These are phyloP conservation scores for Drosophila greeni DNA, from an alignment of 2,888 invertebrate genomes.

Conservation along the genomic window DNA sequence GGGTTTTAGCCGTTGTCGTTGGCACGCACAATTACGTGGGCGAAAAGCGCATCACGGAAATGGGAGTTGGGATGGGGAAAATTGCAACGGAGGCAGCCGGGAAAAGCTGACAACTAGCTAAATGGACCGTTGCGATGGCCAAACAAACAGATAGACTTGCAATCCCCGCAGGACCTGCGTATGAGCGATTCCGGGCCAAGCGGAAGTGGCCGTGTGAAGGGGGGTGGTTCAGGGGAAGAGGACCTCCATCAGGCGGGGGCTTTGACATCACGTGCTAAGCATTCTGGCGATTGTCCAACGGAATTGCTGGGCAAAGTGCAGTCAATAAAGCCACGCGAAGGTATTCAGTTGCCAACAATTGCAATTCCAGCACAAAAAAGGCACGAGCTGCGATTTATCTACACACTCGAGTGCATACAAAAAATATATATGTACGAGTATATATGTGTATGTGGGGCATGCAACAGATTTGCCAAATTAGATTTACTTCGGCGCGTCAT, in stretches of 20 bases:
- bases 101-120: conserved; percentile 27
- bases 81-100: conserved; percentile 20
- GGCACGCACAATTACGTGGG: conserved; percentile 60
- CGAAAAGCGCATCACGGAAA: conserved; percentile 48
- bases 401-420: neutral
- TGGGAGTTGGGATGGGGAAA: conserved; percentile 26
- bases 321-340: conserved; percentile 11
- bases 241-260: neutral
- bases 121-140: conserved; percentile 19
- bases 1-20: conserved; percentile 34
- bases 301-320: conserved; percentile 3
- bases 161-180: conserved; percentile 5
- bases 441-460: neutral
- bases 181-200: conserved; percentile 9
- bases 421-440: neutral
- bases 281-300: conserved; percentile 18
- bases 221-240: neutral
- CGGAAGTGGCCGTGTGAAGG: conserved; percentile 2
- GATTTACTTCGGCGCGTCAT: conserved; percentile 22
- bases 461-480: conserved; percentile 31
- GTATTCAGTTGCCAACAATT: neutral
- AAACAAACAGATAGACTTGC: conserved; percentile 24
- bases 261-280: conserved; percentile 24
- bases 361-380: conserved; percentile 1
- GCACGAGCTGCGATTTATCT: conserved; percentile 7